A percentile compares a stretch with the other conserved stretches of the same genome.
Evolutionary conservation across 1,140 invertebrate genomes (phyloP).

Genomic region (Atta colombica): DNA sequence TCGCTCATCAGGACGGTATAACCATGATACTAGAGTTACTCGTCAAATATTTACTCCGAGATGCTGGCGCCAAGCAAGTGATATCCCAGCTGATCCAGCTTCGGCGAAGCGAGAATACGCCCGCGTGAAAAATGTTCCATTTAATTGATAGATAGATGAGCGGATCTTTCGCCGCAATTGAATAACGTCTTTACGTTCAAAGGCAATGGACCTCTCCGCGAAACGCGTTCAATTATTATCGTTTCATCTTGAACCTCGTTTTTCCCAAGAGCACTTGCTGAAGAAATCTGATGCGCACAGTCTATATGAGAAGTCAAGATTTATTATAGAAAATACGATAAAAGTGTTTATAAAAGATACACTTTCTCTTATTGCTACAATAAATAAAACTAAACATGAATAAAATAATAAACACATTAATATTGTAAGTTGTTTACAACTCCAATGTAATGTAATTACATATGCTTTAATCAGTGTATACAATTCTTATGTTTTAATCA

Average conservation of each 20-base stretch:
- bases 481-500: not conserved
- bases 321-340: conserved; percentile 13
- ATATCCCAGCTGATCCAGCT: conserved; percentile 57
- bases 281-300: conserved; percentile 45
- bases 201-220: not conserved
- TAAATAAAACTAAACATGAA: not conserved
- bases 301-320: conserved; percentile 10
- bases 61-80: conserved; percentile 65
- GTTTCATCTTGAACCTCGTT: conserved; percentile 25
- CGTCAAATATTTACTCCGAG: conserved; percentile 78
- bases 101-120: conserved; percentile 32
- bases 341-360: not conserved
- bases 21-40: conserved; percentile 74
- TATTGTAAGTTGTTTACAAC: conserved; percentile 3
- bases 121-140: conserved; percentile 52
- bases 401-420: conserved; percentile 18
- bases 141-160: conserved; percentile 49
- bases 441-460: not conserved
- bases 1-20: conserved; percentile 74
- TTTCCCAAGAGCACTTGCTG: conserved; percentile 16
- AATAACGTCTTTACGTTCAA: conserved; percentile 20
- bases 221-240: conserved; percentile 34
- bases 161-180: conserved; percentile 18
- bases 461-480: not conserved
- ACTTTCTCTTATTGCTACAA: not conserved